Percentiles rank a stretch among this genome's conserved stretches.
These are phyloP conservation scores for Drosophila pseudoobscura DNA, from an alignment of 1,140 invertebrate species.

Conservation along the genomic window DNA sequence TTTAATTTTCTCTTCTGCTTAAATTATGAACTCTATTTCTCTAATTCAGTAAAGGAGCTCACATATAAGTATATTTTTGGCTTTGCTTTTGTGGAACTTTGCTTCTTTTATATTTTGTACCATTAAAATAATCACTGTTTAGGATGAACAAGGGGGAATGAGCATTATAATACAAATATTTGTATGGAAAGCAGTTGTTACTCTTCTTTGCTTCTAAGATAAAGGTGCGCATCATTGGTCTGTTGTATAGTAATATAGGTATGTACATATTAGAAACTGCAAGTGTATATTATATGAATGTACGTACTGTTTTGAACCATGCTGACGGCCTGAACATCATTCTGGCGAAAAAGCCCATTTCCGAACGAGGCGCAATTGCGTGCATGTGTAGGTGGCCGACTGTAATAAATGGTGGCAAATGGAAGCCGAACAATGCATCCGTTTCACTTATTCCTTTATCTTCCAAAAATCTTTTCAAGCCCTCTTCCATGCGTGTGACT, in stretches of 20 bases:
- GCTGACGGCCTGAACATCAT: conserved; percentile 90
- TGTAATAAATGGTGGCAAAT: conserved; percentile 95
- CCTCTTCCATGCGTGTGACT: conserved; percentile 45
- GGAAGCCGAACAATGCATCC: conserved; percentile 91
- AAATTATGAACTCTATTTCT: no score
- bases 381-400: conserved; percentile 94
- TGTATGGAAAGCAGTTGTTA: no score
- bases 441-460: conserved; percentile 84
- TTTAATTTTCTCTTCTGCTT: no score
- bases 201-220: neutral
- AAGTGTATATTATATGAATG: neutral
- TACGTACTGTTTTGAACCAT: conserved; percentile 94
- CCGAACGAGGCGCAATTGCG: conserved; percentile 90
- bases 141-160: no score
- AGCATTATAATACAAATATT: no score
- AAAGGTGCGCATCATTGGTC: conserved; percentile 14
- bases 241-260: conserved; percentile 5
- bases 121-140: no score
- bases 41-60: no score
- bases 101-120: no score
- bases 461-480: conserved; percentile 33
- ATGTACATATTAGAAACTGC: neutral
- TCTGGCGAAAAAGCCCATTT: conserved; percentile 88
- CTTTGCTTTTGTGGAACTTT: no score
- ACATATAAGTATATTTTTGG: no score